Conservation (phyloP, 2,797 vertebrate genomes). For the Antrozous pallidus region DNA sequence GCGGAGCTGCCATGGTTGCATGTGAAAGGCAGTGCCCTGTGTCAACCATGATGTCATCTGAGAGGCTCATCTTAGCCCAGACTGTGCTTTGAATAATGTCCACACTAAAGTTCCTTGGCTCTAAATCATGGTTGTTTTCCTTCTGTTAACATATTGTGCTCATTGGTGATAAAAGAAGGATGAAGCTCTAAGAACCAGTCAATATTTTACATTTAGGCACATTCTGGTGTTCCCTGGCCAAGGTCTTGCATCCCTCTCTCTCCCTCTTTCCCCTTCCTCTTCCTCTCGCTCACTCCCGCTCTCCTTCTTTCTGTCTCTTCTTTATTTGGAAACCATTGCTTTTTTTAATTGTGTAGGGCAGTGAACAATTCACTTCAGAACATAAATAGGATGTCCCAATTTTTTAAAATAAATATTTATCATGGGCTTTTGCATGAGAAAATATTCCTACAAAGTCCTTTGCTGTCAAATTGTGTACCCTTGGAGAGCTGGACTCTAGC, state of each 20-base stretch:
- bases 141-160: background rate
- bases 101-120: background rate
- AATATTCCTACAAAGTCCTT: background rate
- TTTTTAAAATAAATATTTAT: background rate
- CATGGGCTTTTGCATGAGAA: background rate
- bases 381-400: background rate
- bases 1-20: background rate
- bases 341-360: background rate
- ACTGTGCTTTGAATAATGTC: slow-evolving; percentile 22
- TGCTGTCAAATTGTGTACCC: rapidly evolving
- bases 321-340: background rate
- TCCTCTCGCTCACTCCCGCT: background rate
- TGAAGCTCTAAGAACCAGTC: background rate
- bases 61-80: background rate
- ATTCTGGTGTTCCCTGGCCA: rapidly evolving
- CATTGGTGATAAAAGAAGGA: background rate
- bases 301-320: background rate
- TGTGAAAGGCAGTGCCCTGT: background rate
- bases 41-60: slow-evolving; percentile 29
- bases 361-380: background rate
- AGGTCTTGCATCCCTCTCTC: background rate
- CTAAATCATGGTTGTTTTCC: background rate
- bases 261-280: background rate
- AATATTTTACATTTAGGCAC: background rate
- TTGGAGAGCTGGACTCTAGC: background rate